Base-by-base conservation (phyloP, 64 coral and sea anemone genomes). In the Stichodactyla mertensii region DNA sequence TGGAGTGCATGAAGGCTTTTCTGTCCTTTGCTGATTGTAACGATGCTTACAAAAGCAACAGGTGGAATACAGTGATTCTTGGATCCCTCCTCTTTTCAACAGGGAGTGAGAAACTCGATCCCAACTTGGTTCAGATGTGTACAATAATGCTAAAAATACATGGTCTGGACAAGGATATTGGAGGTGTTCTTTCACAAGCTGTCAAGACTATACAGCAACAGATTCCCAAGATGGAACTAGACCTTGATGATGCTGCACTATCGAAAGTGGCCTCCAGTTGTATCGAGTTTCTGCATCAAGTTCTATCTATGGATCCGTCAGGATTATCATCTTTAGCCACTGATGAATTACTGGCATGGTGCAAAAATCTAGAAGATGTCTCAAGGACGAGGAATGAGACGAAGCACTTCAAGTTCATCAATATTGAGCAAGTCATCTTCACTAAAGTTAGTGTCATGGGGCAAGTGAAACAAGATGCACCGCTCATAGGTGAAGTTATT, bases 51-150 rank as follows among this genome's bases (percentile, higher is more conserved):
- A 67, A 66, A 15, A 82, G 16, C 15, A 95, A 86, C 70, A 86
- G 86, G 28, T 95, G 93, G 93, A 92, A 92, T 78, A 92, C 57
- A 54, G 51, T 95, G 59, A 52, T 95, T 59, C 69, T 95, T 9
- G 89, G 89, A 81, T 91, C 80, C 51, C 51, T 79, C 24, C 18
- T 94, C 14, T 87, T 87, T 52, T 52, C 71, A 7, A 69, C 87
- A 20, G 82, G 27, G 45, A 36, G 66, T 54, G 71, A 87, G 19
- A 31, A 77, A 15, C 19, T 94, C 45, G 59, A 58, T 54, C 16
- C 92, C 1, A 87, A 79, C 19, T 91, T 94, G 12, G 53, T 94
- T 55, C 56, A 85, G n/a, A 59, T 94, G 53, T 90, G 85, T 27
- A 82, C 27, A 18, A 82, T 89, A 12, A 82, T 93, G 52, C 61